Evolutionary conservation across 2,113 vertebrate genomes (phyloP).

Genomic region (Rana temporaria): DNA sequence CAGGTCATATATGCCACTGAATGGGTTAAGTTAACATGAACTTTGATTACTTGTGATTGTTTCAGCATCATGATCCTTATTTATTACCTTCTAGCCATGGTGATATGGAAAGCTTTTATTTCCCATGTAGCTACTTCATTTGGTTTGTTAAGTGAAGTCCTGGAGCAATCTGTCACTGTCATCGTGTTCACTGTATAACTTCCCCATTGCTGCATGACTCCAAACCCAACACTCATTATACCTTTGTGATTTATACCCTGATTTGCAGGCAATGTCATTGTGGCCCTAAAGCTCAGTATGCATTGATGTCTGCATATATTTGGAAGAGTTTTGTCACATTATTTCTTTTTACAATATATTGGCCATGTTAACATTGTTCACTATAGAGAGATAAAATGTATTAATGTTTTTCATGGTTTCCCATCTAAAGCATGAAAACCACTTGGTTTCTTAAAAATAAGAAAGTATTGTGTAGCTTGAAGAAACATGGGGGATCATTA

Average conservation of each 20-base stretch:
- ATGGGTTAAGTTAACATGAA: conserved; percentile 61
- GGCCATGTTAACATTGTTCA: conserved; percentile 2
- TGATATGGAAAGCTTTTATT: conserved; percentile 26
- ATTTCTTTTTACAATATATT: not conserved
- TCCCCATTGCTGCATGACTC: conserved; percentile 45
- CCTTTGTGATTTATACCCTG: conserved; percentile 58
- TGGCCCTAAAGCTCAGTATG: conserved; percentile 48
- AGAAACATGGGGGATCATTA: too few species aligned
- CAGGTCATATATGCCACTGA: conserved; percentile 16
- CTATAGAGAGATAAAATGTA: not conserved
- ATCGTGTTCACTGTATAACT: conserved; percentile 48
- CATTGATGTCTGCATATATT: conserved; percentile 57
- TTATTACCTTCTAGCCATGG: conserved; percentile 31
- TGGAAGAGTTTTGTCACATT: conserved; percentile 15
- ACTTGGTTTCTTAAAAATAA: too few species aligned
- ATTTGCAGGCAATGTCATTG: conserved; percentile 55
- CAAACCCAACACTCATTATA: conserved; percentile 58
- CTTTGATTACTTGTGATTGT: conserved; percentile 17
- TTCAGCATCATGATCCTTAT: conserved; percentile 16
- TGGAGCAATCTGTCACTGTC: conserved; percentile 59
- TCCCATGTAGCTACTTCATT: conserved; percentile 43
- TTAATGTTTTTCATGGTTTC: not conserved
- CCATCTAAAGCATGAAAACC: too few species aligned
- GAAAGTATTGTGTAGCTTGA: too few species aligned
- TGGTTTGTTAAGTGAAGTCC: conserved; percentile 36